Conservation (phyloP, 2,113 vertebrate species). For the Anolis carolinensis region DNA sequence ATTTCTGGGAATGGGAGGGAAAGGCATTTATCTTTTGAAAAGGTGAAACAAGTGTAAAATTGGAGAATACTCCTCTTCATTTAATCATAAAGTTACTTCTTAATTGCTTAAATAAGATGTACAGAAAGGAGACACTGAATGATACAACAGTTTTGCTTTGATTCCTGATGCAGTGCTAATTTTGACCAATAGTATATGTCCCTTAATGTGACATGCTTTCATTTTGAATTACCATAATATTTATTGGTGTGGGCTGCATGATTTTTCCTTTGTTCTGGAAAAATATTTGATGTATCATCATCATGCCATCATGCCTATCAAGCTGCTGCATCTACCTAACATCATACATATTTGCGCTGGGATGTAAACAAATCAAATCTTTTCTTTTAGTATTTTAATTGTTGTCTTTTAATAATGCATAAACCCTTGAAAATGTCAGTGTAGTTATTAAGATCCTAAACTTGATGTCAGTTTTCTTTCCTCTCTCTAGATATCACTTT, state of each 20-base stretch:
- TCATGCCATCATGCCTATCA: neutral
- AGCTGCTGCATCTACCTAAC: neutral
- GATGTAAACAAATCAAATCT: neutral
- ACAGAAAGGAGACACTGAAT: neutral
- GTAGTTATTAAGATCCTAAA: neutral
- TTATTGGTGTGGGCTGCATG: neutral
- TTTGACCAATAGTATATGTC: neutral
- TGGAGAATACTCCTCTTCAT: neutral
- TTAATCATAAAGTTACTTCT: neutral
- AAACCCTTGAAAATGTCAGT: neutral
- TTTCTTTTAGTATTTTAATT: neutral
- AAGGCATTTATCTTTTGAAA: slow-evolving; percentile 27
- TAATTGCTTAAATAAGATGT: slow-evolving; percentile 4
- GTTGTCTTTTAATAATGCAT: neutral
- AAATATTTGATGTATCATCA: too few relatives aligned
- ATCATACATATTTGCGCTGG: neutral
- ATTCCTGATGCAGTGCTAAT: neutral
- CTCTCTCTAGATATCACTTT: neutral
- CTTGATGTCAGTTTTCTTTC: neutral
- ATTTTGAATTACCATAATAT: neutral
- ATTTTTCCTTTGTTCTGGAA: neutral
- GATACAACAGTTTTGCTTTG: neutral
- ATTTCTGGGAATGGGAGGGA: slow-evolving; percentile 6
- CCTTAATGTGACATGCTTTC: neutral
- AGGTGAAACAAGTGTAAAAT: neutral